Base-by-base conservation (phyloP, 2,888 invertebrate species). In the Pterobdella sp. region DNA sequence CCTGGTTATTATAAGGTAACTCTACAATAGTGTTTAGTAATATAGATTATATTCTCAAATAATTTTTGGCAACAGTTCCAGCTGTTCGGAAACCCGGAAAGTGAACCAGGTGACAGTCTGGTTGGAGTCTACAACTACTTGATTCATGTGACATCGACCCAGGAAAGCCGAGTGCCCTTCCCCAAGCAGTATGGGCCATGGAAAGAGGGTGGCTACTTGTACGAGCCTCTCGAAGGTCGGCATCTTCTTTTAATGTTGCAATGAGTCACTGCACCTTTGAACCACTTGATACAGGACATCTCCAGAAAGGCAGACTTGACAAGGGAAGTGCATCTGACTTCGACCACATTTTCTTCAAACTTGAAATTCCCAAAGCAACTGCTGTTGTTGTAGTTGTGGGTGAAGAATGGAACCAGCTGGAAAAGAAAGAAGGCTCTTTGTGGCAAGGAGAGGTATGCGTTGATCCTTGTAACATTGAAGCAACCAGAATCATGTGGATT, bases 111-210 rank as follows among this genome's bases (percentile, higher is more conserved):
- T 72, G 82, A 82, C 76, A 80, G 81, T 74, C 77, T 84, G 67
- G 83, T 83, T 4, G 84, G 83, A 1, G 82, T 83, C 22, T 84
- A 81, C 79, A 84, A 84, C 79, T 84, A 83, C 76, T 79, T 84
- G 74, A 80, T 84, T 77, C 79, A 82, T 77, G 82, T 81, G 73
- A 77, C 77, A 75, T 78, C 78, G 18, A 78, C 79, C 73, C 68
- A 74, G 26, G 78, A 79, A 14, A 69, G 60, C 18, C 22, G 72
- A 1, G 76, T 78, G 63, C 80, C 81, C 36, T 84, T 81, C 81
- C 84, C 84, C 36, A 82, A 83, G 77, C 84, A 84, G 78, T 84
- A 83, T 68, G 82, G 82, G 10, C 83, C 83, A 75, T 84, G 84
- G 84, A 84, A 84, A 77, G 83, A 84, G 74, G 84, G 83, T 22